Evolutionary conservation across 2,113 vertebrate genomes (phyloP).

Genomic region (Pterophyllum scalare): DNA sequence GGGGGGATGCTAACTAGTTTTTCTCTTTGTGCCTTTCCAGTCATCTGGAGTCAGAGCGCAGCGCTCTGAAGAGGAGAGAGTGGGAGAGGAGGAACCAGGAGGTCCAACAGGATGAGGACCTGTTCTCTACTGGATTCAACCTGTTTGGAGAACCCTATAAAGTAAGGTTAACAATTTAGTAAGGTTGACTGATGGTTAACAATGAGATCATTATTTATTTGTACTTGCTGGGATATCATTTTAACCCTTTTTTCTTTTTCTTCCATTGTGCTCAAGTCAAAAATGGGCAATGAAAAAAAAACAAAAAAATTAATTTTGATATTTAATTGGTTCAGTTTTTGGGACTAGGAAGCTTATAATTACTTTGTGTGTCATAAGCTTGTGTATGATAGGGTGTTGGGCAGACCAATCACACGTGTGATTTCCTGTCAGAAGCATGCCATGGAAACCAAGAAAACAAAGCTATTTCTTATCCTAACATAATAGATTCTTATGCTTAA

Average conservation of each 20-base stretch:
- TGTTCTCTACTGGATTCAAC: constrained; percentile 97
- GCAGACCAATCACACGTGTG: not conserved
- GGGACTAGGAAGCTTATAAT: too few species aligned
- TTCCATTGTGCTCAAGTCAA: too few species aligned
- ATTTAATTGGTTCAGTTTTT: not conserved
- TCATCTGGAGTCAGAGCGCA: constrained; percentile 96
- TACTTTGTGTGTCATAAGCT: too few species aligned
- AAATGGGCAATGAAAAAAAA: too few species aligned
- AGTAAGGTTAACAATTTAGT: constrained; percentile 73
- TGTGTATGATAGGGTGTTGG: not conserved
- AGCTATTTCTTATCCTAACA: too few species aligned
- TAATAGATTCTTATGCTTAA: too few species aligned
- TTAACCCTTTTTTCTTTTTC: not conserved
- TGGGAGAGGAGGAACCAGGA: constrained; percentile 98
- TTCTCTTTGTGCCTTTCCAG: constrained; percentile 77
- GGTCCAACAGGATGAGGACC: constrained; percentile 97
- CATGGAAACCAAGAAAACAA: too few species aligned
- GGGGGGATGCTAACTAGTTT: constrained; percentile 34
- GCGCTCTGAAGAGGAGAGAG: constrained; percentile 93
- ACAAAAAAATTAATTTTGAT: too few species aligned
- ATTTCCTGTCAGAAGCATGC: not conserved
- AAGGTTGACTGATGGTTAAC: not conserved
- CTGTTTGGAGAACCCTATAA: constrained; percentile 98
- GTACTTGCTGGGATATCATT: not conserved
- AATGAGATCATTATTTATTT: not conserved